Evolutionary conservation across 2,888 invertebrate species (phyloP).

Genomic region (Notodonta dromedarius): DNA sequence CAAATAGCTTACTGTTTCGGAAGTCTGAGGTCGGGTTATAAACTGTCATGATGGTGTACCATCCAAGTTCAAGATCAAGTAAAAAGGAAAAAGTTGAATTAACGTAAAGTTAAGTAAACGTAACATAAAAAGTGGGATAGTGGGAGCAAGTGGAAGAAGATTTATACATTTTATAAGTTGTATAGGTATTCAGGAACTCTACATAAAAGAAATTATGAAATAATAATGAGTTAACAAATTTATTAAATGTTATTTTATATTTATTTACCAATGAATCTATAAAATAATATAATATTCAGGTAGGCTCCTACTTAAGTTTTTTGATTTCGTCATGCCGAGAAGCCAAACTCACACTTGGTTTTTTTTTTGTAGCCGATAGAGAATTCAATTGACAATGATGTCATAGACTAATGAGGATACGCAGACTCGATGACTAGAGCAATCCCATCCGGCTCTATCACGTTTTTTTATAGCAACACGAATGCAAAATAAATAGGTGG

Average conservation of each 20-base stretch:
- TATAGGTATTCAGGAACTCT: no score
- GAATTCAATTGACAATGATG: constrained; percentile 12
- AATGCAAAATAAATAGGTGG: constrained; percentile 1
- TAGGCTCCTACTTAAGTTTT: no score
- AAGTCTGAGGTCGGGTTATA: neutral
- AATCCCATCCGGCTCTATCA: constrained; percentile 19
- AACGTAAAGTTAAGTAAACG: no score
- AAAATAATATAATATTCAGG: no score
- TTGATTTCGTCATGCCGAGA: neutral
- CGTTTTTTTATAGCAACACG: neutral
- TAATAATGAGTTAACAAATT: no score
- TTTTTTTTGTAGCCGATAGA: constrained; percentile 1
- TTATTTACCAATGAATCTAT: no score
- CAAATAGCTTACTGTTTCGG: neutral
- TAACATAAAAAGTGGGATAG: no score
- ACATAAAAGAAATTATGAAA: no score
- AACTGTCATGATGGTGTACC: no score
- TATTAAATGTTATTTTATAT: no score
- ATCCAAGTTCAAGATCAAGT: neutral
- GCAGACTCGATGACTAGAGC: constrained; percentile 14
- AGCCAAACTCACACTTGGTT: neutral
- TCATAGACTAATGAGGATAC: constrained; percentile 15
- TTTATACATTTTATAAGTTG: no score
- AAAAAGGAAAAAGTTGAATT: neutral
- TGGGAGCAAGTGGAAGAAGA: no score